Evolutionary conservation across 2,888 invertebrate species (phyloP).

Genomic region (Apodemia mormo): DNA sequence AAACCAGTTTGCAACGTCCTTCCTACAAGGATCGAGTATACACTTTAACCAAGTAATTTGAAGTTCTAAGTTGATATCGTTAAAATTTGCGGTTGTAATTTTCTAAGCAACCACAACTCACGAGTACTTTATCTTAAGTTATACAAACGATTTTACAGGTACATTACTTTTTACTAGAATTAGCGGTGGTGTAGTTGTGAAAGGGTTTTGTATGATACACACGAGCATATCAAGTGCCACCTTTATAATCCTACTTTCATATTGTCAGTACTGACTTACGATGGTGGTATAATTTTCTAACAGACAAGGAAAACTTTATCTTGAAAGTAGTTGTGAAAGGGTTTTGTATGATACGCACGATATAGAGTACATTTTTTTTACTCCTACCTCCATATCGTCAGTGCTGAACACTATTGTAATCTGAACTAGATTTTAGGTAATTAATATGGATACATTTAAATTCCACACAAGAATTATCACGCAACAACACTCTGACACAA

Average conservation of each 20-base stretch:
- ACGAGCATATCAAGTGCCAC: background rate
- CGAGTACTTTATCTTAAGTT: background rate
- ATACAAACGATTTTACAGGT: background rate
- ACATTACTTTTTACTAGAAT: background rate
- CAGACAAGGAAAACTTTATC: too few species aligned
- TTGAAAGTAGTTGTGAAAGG: too few species aligned
- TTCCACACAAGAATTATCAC: background rate
- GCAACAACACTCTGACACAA: background rate
- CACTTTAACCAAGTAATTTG: slow-evolving; percentile 2
- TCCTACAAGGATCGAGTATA: background rate
- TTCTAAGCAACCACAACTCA: background rate
- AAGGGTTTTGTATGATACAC: background rate
- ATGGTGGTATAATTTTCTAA: too few species aligned
- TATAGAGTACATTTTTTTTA: background rate
- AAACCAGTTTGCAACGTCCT: slow-evolving; percentile 10
- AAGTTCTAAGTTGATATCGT: background rate
- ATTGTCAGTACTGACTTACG: background rate
- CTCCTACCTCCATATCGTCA: background rate
- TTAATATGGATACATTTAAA: background rate
- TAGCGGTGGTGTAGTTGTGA: background rate
- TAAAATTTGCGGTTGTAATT: background rate
- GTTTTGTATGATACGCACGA: too few species aligned
- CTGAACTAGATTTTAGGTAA: background rate
- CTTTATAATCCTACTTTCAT: background rate
- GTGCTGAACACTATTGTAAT: background rate